A percentile compares a stretch with the other conserved stretches of the same genome.
These are phyloP conservation scores for Mongoloraphidia duomilia DNA, from an alignment of 2,888 invertebrate species.

Conservation along the genomic window DNA sequence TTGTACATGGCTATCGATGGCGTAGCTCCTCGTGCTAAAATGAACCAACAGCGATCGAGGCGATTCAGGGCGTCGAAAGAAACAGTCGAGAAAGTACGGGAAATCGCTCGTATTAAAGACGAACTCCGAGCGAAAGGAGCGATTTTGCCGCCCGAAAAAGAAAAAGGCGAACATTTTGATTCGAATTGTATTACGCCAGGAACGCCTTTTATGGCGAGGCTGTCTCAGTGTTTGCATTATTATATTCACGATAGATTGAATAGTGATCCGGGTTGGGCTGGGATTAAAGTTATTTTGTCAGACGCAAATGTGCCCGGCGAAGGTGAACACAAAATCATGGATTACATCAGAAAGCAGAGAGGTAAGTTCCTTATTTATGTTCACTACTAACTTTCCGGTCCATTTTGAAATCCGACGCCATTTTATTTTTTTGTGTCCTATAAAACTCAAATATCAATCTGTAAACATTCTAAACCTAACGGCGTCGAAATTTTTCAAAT, in stretches of 20 bases:
- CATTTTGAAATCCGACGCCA: too few species aligned
- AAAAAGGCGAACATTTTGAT: constrained; percentile 89
- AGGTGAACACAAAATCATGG: constrained; percentile 99
- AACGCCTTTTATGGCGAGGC: constrained; percentile 92
- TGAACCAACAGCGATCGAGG: constrained; percentile 98
- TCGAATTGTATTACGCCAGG: constrained; percentile 99
- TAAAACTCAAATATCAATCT: too few species aligned
- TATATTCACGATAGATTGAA: constrained; percentile 82
- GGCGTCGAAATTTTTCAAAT: too few species aligned
- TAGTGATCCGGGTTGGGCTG: constrained; percentile 88
- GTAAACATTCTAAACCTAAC: too few species aligned
- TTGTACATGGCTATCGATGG: constrained; percentile 99
- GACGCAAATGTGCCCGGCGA: constrained; percentile 98
- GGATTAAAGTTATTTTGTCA: constrained; percentile 89
- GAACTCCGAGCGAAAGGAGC: constrained; percentile 60
- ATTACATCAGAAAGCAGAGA: constrained; percentile 90
- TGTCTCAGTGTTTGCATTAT: constrained; percentile 73
- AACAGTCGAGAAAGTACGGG: constrained; percentile 71
- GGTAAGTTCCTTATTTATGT: constrained; percentile 31
- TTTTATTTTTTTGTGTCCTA: too few species aligned
- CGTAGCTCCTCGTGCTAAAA: constrained; percentile 96
- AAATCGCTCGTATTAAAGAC: constrained; percentile 64
- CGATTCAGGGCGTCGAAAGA: constrained; percentile 96
- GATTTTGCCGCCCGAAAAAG: constrained; percentile 70
- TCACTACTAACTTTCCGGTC: background rate